Percentiles rank a stretch among this genome's conserved stretches.
phyloP scores from a whole-genome alignment of 2,113 vertebrate genomes.

The Actenoides lindsayi region DNA sequence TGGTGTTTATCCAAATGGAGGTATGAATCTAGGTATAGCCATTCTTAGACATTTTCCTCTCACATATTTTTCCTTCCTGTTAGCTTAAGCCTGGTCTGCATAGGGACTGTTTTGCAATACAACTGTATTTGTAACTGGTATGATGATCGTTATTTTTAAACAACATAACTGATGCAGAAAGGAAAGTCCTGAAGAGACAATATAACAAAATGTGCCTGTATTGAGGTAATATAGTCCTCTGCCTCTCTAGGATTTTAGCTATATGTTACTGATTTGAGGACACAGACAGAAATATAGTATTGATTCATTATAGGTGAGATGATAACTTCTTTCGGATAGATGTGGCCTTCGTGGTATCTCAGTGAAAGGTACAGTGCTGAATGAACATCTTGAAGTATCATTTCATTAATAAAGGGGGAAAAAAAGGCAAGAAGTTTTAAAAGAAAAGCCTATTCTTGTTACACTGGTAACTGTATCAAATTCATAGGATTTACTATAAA shows the following conservation, averaged over 20 bases:
- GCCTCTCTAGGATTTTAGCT: background rate
- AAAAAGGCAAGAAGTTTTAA: background rate
- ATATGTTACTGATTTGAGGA: background rate
- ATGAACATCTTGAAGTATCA: background rate
- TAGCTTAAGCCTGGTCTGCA: background rate
- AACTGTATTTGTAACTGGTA: background rate
- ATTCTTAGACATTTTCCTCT: background rate
- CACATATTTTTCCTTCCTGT: background rate
- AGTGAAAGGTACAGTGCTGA: background rate
- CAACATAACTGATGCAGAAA: background rate
- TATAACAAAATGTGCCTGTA: rapidly evolving
- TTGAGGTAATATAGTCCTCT: rapidly evolving
- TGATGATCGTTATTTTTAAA: background rate
- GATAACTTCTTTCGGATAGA: background rate
- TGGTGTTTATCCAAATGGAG: background rate
- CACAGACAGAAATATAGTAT: background rate
- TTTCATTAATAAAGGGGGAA: background rate
- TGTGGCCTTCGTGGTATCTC: background rate
- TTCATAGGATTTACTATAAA: background rate
- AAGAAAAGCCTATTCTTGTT: background rate
- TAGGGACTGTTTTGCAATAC: background rate
- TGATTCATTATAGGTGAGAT: background rate
- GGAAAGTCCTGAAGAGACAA: background rate
- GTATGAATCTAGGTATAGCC: background rate
- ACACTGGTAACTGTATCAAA: background rate